These are phyloP conservation scores for Drosophila leontia DNA, from an alignment of 1,140 invertebrate genomes.

Conservation along the genomic window DNA sequence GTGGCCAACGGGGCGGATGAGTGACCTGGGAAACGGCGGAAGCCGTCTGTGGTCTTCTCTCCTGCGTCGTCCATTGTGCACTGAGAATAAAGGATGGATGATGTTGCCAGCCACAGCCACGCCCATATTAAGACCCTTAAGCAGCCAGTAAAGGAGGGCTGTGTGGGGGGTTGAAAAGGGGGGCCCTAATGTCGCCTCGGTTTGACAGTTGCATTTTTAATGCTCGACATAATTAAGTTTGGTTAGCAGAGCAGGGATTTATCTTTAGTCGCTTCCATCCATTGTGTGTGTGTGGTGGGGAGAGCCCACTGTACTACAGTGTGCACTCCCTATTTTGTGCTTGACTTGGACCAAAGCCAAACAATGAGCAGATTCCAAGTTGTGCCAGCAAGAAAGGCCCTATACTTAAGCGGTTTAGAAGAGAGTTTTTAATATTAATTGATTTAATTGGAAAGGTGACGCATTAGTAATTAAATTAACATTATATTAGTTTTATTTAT, in stretches of 20 bases:
- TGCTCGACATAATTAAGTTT: conserved; percentile 82
- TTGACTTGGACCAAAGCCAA: conserved; percentile 33
- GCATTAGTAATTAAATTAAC: neutral
- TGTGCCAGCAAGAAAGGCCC: conserved; percentile 14
- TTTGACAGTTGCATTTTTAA: conserved; percentile 82
- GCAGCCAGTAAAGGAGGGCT: conserved; percentile 15
- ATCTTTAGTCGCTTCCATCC: conserved; percentile 27
- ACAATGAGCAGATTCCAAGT: conserved; percentile 21
- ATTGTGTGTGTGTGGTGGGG: conserved; percentile 29
- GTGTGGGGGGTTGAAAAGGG: neutral
- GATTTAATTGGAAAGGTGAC: neutral
- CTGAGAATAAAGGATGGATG: conserved; percentile 67
- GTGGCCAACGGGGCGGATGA: conserved; percentile 45
- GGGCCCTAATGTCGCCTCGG: conserved; percentile 51
- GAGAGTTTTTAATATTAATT: conserved; percentile 1
- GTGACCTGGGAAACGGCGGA: conserved; percentile 20
- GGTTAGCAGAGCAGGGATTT: conserved; percentile 53
- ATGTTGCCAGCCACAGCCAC: conserved; percentile 52
- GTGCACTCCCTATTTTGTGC: conserved; percentile 18
- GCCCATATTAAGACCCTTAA: conserved; percentile 45
- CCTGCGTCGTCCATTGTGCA: conserved; percentile 59
- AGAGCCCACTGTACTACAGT: conserved; percentile 11
- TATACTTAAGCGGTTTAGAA: conserved; percentile 2
- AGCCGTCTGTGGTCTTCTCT: conserved; percentile 31
- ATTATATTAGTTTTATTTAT: too few species aligned